A percentile compares a stretch with the other conserved stretches of the same genome.
Conservation (phyloP, 2,888 invertebrate species). For the Bombylius major region DNA sequence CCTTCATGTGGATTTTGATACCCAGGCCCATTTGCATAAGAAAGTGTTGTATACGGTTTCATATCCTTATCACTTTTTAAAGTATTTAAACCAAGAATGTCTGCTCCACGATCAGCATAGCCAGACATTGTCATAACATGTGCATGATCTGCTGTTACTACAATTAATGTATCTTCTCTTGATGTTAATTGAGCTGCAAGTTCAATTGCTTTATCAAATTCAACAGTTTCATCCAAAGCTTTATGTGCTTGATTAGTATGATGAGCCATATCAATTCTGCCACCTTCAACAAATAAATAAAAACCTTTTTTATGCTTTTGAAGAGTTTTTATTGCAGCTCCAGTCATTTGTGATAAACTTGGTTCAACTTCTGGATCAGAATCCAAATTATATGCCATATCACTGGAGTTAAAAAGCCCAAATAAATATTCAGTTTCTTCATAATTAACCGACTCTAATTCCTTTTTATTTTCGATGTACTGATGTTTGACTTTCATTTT, state of each 20-base stretch:
- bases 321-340: constrained; percentile 47
- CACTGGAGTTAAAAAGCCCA: constrained; percentile 42
- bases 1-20: constrained; percentile 31
- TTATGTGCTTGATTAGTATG: constrained; percentile 52
- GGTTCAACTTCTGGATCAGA: constrained; percentile 38
- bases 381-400: constrained; percentile 44
- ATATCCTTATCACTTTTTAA: constrained; percentile 32
- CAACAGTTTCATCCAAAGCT: constrained; percentile 67
- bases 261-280: constrained; percentile 64
- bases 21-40: constrained; percentile 63
- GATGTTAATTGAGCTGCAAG: constrained; percentile 46
- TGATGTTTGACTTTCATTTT: constrained; percentile 26
- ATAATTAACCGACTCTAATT: constrained; percentile 39
- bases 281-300: constrained; percentile 51
- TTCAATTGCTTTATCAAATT: constrained; percentile 58
- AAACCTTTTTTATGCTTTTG: constrained; percentile 43
- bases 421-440: constrained; percentile 41
- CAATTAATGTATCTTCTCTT: constrained; percentile 58
- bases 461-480: constrained; percentile 45
- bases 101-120: constrained; percentile 48
- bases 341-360: constrained; percentile 53
- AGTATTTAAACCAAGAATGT: constrained; percentile 39
- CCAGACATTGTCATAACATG: constrained; percentile 67
- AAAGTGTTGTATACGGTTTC: constrained; percentile 52
- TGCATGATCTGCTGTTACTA: constrained; percentile 68